Evolutionary conservation across 1,140 invertebrate species (phyloP), one percentile per base, ranked within the genome.

Genomic region (Magallana ariakensis): DNA sequence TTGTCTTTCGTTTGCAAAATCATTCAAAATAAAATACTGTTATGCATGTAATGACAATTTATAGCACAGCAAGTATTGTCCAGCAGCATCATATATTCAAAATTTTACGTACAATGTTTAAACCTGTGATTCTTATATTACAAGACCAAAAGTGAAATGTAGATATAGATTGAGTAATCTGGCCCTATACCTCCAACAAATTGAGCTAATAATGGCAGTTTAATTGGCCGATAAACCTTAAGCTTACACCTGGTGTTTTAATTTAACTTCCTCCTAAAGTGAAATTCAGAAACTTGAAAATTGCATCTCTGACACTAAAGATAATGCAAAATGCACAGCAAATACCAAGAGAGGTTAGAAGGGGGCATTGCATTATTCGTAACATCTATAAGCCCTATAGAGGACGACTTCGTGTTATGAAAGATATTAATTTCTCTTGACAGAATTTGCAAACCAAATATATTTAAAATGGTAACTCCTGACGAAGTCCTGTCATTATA

Each of bases 391-490:
- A 26, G 22, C 66, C 66, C 33, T 46, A 75, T 26, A 75, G 22
- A 75, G 22, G 33, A 46, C 33, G 33, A 5, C 33, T 46, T 33
- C 66, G 13, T 75, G 66, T 75, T 75, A 75, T 75, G 10, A 75
- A 75, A 26, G 66, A 33, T 26, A 75, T 75, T 75, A 75, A 75
- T 22, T 75, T 75, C 33, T 75, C 66, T 22, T 26, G 66, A 33
- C 66, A 75, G 66, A 26, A 75, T 75, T 75, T 26, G 66, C 66
- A 75, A 75, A 75, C 66, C 66, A 75, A 75, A 75, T 75, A 26
- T 75, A 75, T 75, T 75, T 75, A 75, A 75, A 75, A 75, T 75
- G 66, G 66, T 15, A 33, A 11, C 66, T 75, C 22, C 13, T 75
- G 66, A 75, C 66, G 33, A 11, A 75, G 22, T 26, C 66, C 33